phyloP scores from a whole-genome alignment of 2,888 invertebrate genomes.

The Carpatolechia fugitivella region DNA sequence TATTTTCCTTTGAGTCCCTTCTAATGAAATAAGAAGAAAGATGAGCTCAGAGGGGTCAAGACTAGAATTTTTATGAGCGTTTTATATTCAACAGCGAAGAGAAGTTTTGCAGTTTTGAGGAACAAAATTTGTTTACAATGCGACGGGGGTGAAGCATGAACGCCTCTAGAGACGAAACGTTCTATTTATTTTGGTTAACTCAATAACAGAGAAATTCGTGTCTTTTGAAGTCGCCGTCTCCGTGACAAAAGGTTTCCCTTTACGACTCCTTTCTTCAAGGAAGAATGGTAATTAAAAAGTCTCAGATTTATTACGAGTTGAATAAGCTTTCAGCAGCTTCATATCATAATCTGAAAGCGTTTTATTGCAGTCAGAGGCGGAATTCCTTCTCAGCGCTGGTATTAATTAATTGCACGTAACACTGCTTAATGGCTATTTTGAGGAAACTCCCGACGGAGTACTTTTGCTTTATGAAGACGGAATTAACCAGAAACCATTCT shows the following conservation, averaged over 20 bases:
- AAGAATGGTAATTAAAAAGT: constrained; percentile 67
- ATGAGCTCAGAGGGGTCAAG: constrained; percentile 36
- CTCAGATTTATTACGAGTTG: constrained; percentile 65
- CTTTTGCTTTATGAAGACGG: constrained; percentile 43
- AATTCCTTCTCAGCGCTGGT: constrained; percentile 25
- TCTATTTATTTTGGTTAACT: constrained; percentile 49
- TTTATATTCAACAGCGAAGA: constrained; percentile 41
- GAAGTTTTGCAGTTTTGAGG: constrained; percentile 41
- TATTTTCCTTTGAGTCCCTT: constrained; percentile 61
- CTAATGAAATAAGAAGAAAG: constrained; percentile 59
- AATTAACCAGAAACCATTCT: constrained; percentile 31
- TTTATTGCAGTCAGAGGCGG: constrained; percentile 54
- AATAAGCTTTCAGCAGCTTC: constrained; percentile 70
- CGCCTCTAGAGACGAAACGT: constrained; percentile 31
- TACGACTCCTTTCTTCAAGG: constrained; percentile 46
- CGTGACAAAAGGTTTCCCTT: constrained; percentile 58
- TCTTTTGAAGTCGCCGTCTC: constrained; percentile 52
- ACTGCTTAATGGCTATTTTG: constrained; percentile 50
- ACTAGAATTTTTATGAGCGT: constrained; percentile 59
- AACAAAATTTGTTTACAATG: constrained; percentile 44
- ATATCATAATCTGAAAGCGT: constrained; percentile 70
- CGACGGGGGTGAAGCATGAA: constrained; percentile 25
- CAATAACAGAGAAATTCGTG: constrained; percentile 40
- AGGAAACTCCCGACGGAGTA: constrained; percentile 42
- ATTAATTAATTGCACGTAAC: constrained; percentile 66